These are phyloP conservation scores for Wiebesia pumilae DNA, from an alignment of 1,140 invertebrate species.

Conservation along the genomic window DNA sequence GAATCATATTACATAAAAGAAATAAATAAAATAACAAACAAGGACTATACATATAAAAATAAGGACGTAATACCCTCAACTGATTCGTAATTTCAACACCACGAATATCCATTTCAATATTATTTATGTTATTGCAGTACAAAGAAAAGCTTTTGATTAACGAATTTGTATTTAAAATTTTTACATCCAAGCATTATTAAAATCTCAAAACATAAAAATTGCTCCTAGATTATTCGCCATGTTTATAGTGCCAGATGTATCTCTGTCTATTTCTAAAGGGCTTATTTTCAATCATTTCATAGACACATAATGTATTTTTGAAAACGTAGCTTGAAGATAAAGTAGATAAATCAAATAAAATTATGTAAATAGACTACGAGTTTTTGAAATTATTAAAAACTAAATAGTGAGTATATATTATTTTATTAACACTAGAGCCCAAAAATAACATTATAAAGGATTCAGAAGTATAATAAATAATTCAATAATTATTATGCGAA, in stretches of 20 bases:
- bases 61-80: conserved; percentile 62
- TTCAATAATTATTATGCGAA: too few relatives aligned
- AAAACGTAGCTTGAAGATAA: conserved; percentile 14
- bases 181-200: conserved; percentile 35
- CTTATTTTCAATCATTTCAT: neutral
- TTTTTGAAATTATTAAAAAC: too few relatives aligned
- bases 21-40: conserved; percentile 16
- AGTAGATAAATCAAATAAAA: neutral
- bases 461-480: too few relatives aligned
- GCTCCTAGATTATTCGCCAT: conserved; percentile 42
- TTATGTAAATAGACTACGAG: too few relatives aligned
- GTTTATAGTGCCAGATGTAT: conserved; percentile 35
- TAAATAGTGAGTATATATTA: too few relatives aligned
- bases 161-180: neutral
- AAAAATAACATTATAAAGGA: too few relatives aligned
- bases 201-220: conserved; percentile 42
- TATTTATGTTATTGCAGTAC: neutral
- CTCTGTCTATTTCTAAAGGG: neutral
- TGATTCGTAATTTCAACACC: conserved; percentile 73
- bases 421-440: too few relatives aligned
- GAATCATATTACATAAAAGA: neutral
- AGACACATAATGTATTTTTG: neutral
- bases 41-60: conserved; percentile 27
- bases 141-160: conserved; percentile 9
- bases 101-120: conserved; percentile 67